A percentile compares a stretch with the other conserved stretches of the same genome.
phyloP scores from a whole-genome alignment of 2,797 vertebrate genomes.

The Tolypeutes matacus region DNA sequence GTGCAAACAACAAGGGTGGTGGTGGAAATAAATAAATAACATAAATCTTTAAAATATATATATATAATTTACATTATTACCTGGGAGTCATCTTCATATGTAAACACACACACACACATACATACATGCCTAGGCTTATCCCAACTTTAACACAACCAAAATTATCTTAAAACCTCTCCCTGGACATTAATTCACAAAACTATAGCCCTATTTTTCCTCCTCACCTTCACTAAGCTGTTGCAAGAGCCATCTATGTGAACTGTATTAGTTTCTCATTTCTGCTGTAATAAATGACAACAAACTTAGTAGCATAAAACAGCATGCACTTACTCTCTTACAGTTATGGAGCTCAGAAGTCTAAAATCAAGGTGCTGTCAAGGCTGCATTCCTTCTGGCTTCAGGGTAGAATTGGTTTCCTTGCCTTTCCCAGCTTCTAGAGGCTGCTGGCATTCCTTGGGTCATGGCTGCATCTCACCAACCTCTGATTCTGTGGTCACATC shows the following conservation, averaged over 20 bases:
- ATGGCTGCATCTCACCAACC: accelerated
- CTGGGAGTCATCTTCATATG: neutral
- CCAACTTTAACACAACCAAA: neutral
- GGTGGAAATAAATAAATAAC: too few species aligned
- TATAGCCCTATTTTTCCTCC: neutral
- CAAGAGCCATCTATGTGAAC: neutral
- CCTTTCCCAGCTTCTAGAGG: neutral
- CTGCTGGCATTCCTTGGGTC: neutral
- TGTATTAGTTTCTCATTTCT: neutral
- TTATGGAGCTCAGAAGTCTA: neutral
- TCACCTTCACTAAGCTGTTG: neutral
- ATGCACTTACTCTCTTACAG: neutral
- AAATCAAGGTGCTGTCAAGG: neutral
- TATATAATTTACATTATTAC: neutral
- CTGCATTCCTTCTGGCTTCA: neutral
- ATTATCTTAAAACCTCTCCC: neutral
- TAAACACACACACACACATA: neutral
- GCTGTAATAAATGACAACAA: neutral
- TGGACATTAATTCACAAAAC: neutral
- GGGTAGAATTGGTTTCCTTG: neutral
- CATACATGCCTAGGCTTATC: neutral
- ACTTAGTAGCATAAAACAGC: neutral
- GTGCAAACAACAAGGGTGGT: too few species aligned
- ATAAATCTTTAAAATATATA: too few species aligned
- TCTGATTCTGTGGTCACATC: neutral